Evolutionary conservation across 2,113 vertebrate genomes (phyloP).

Genomic region (Indri indri): DNA sequence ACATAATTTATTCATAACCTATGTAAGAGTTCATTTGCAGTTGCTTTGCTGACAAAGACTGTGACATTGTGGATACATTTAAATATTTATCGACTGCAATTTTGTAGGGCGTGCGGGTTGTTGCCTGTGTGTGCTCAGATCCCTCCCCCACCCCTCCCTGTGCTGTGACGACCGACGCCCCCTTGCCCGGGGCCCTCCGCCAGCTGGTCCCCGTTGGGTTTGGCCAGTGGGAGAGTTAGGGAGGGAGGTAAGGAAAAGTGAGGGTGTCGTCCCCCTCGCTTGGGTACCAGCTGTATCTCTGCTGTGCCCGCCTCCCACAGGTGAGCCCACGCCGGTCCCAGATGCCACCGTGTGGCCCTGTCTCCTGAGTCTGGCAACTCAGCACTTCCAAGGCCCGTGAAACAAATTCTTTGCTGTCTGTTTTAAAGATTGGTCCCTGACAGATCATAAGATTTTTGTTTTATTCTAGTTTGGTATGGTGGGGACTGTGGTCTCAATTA

Average conservation of each 20-base stretch:
- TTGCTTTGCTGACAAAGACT: slow-evolving; percentile 49
- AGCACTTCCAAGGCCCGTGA: background rate
- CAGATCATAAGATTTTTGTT: background rate
- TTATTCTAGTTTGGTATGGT: background rate
- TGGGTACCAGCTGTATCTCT: accelerated
- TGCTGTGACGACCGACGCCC: no score
- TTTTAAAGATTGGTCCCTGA: background rate
- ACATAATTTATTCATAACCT: slow-evolving; percentile 67
- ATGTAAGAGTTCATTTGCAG: slow-evolving; percentile 56
- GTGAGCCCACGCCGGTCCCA: background rate
- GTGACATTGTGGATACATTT: slow-evolving; percentile 68
- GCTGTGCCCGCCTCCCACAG: background rate
- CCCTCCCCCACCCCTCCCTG: no score
- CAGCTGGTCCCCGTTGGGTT: background rate
- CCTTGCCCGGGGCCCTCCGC: background rate
- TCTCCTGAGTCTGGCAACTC: no score
- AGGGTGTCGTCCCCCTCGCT: accelerated
- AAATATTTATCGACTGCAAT: slow-evolving; percentile 66
- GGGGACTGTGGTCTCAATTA: background rate
- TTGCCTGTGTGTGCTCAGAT: background rate
- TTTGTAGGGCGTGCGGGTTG: background rate
- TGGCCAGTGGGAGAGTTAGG: background rate
- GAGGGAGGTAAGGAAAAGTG: no score
- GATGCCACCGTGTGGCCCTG: no score
- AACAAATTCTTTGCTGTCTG: background rate